Base-by-base conservation (phyloP, 2,888 invertebrate species). In the Syrista parreyssii region DNA sequence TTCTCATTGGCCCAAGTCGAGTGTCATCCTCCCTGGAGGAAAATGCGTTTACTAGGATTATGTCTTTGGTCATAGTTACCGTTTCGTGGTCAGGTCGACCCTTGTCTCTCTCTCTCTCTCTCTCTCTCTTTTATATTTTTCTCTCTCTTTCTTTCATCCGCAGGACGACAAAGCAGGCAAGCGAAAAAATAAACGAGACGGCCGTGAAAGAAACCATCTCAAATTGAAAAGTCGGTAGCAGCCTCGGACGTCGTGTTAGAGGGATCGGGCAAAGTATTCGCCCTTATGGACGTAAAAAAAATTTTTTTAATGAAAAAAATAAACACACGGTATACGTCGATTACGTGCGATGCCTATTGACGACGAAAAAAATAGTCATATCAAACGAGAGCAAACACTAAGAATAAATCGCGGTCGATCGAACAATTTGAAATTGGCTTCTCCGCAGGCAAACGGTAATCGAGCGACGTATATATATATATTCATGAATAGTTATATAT, bases 141-240 rank as follows among this genome's bases (percentile, higher is more conserved):
- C 82, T 86, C 81, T 4, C 9, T 55, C 23, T 23, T 55, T 23
- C 23, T 55, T 23, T 55, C 55, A 86, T 85, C 86, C 86, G 84
- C 86, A 84, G 86, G 84, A 86, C 55, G 82, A 86, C 80, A 83
- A 86, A 85, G 86, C 86, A 87, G 87, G 82, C 82, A 88, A 88
- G 86, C 87, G 86, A 86, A 87, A 82, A 88, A 89, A 89, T 88
- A 87, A 89, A 87, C 84, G 86, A 87, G 86, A 87, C 87, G 85
- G 85, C 86, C 88, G 84, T 80, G 81, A 83, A 88, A 88, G 86
- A 88, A 90, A 88, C 88, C 88, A 88, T 84, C 85, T 88, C 89
- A 89, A 89, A 89, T 86, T 85, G 82, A 73, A 35, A 75, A 30
- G 55, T 55, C 55, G 55, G 6, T 1, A 12, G 23, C 23, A 23